Base-by-base conservation (phyloP, 2,113 vertebrate species). In the Chroicocephalus ridibundus region DNA sequence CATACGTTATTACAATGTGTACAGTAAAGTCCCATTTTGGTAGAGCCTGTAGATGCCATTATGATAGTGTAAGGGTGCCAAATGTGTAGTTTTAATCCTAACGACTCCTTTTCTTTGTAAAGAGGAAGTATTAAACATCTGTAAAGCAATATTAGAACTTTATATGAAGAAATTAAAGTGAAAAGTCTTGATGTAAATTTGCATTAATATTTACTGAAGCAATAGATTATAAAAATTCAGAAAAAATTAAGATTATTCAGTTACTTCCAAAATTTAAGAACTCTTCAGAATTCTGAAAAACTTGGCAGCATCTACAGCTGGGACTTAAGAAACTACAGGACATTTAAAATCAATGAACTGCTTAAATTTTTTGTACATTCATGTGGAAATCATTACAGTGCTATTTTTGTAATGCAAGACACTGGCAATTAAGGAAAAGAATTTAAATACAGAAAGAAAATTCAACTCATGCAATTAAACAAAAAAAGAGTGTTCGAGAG, bases 401-500 rank as follows among this genome's bases (percentile, higher is more conserved):
- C 12, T 95, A 82, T 94, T 96, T 95, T 86, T 88, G 32, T 70
- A 70, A 83, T 24, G 20, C 7, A 88, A 83, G 76, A 81, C 42
- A 68, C 32, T 51, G 20, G n/a, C 42, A 96, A 74, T 85, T 90
- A 69, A 75, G 64, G 38, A 68, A 89, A 94, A 89, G 5, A 38
- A 76, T 76, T 84, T 72, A 79, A 94, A 94, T 71, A 76, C 31
- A 65, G 65, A 83, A 86, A 58, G 31, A 95, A 93, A 78, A 62
- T 88, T 77, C 34, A 90, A 46, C 31, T 17, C 61, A 62, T 93
- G 55, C 51, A 96, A 90, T 96, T 93, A 95, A 86, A 68, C 26
- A 42, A 74, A 80, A 82, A 83, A 94, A 75, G 40, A 55, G 4
- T 40, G 27, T 88, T 90, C 27, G 66, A 54, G 54, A 70, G 22